Base-by-base conservation (phyloP, 2,797 vertebrate species). In the Enteromius unitaeniatus region DNA sequence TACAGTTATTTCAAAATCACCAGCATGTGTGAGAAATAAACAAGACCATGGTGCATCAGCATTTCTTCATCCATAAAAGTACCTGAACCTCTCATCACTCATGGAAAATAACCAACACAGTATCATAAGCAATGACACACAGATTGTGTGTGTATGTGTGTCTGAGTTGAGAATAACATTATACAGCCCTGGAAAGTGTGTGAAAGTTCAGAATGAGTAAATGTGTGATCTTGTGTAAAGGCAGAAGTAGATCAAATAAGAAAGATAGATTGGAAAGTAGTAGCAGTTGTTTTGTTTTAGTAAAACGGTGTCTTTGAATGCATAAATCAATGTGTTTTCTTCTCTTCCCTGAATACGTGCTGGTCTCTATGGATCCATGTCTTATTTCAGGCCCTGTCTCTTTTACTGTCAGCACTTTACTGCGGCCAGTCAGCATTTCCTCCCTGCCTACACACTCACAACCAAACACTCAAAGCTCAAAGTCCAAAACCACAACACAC, bases 361-460 rank as follows among this genome's bases (percentile, higher is more conserved):
- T 49, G 51, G 65, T 83, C 83, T 87, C 84, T 70, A 28, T 42
- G 45, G 81, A 81, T 81, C 87, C 51, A 31, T 51, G 62, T 84
- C 83, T 86, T 86, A n/a, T 89, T 89, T 76, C 81, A 83, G 53
- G 78, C 82, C 34, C 14, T 55, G 79, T 88, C 84, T 86, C 78
- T 81, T 78, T 87, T 82, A 78, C 81, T 47, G 82, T 88, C 62
- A 78, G 82, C 88, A 87, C 74, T 75, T 86, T 87, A 80, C 86
- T 83, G 40, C 55, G 83, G 70, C 51, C 47, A 87, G 81, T 88
- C 89, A 90, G 89, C 88, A 81, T 82, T 87, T 89, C 86, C 69
- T 82, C 75, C 53, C 68, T 47, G 83, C 76, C 55, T 75, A 81
- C 84, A 87, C 62, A 21, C 55, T 70, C 84, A 17, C 81, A 84